A percentile compares a stretch with the other conserved stretches of the same genome.
Conservation (phyloP, 2,113 vertebrate genomes). For the Cacatua alba region DNA sequence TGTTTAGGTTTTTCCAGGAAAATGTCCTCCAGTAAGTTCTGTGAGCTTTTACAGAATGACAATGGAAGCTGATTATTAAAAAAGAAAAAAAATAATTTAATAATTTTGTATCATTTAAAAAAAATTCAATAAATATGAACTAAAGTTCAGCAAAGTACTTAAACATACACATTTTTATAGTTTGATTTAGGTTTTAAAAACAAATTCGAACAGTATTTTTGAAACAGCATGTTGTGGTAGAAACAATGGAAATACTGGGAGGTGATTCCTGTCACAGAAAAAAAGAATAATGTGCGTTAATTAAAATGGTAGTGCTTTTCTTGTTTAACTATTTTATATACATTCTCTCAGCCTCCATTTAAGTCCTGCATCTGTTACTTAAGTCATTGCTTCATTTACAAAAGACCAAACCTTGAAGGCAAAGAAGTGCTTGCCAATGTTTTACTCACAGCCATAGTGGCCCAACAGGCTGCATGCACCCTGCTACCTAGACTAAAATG, state of each 20-base stretch:
- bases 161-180: neutral
- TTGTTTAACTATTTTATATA: neutral
- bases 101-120: neutral
- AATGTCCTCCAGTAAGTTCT: neutral
- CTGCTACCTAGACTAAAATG: neutral
- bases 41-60: neutral
- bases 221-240: neutral
- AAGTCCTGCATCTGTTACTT: neutral
- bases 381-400: neutral
- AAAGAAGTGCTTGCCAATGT: neutral
- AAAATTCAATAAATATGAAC: neutral
- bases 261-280: neutral
- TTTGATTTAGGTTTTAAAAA: neutral
- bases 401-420: neutral
- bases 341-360: neutral
- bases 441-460: neutral
- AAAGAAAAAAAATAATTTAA: neutral
- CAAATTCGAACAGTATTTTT: neutral
- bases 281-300: neutral
- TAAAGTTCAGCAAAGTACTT: neutral
- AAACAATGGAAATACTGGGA: neutral
- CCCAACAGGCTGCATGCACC: neutral
- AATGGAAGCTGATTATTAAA: neutral
- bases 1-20: neutral
- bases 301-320: neutral